Conservation (phyloP, 2,888 invertebrate species). For the Ophion slaviceki region DNA sequence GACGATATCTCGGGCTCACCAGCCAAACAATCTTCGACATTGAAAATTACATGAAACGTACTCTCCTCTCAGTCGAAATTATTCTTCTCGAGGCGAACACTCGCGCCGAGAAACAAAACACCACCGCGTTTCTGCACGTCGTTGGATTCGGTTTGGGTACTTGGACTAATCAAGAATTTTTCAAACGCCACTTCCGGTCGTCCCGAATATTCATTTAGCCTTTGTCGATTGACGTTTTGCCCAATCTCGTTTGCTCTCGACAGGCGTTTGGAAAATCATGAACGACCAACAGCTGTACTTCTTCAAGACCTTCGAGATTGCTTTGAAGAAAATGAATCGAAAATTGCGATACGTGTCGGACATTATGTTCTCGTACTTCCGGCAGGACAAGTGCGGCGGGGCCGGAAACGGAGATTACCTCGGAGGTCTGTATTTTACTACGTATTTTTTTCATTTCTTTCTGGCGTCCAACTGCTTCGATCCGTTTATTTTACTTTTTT, state of each 20-base stretch:
- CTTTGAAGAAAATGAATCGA: constrained; percentile 84
- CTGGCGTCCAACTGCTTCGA: not conserved
- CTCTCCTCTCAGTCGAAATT: constrained; percentile 85
- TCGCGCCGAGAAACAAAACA: constrained; percentile 84
- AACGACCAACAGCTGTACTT: constrained; percentile 87
- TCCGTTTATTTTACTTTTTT: no score
- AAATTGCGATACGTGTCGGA: constrained; percentile 86
- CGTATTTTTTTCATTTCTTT: constrained; percentile 17
- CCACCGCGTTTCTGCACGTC: constrained; percentile 87
- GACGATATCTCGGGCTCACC: constrained; percentile 75
- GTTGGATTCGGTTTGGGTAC: constrained; percentile 86
- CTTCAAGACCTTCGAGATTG: constrained; percentile 87
- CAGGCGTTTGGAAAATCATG: constrained; percentile 88
- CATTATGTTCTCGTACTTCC: constrained; percentile 88
- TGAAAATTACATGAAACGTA: constrained; percentile 81
- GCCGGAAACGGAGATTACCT: constrained; percentile 83
- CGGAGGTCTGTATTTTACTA: constrained; percentile 73
- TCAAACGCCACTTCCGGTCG: not conserved
- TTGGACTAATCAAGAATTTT: not conserved
- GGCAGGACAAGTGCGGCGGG: constrained; percentile 83
- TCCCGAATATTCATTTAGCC: not conserved
- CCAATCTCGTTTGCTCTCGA: not conserved
- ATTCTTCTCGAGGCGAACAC: constrained; percentile 87
- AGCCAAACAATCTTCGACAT: constrained; percentile 80
- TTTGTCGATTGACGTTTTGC: not conserved